A percentile compares a stretch with the other conserved stretches of the same genome.
Evolutionary conservation across 2,797 vertebrate genomes (phyloP).

Genomic region (Clarias platycephalus): DNA sequence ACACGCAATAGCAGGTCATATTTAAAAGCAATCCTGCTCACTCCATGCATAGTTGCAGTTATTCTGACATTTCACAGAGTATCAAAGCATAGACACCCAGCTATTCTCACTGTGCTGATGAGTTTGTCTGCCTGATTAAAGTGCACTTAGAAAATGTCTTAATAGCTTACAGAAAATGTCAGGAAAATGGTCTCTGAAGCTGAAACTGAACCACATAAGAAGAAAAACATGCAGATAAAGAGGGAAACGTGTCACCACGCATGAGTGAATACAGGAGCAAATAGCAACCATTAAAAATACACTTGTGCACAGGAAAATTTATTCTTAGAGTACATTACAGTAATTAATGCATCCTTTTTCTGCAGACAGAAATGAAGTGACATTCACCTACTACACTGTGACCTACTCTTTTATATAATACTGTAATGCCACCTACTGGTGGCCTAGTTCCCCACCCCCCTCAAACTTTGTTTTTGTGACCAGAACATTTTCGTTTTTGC

Average conservation of each 20-base stretch:
- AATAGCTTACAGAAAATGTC: slow-evolving; percentile 8
- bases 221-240: not conserved
- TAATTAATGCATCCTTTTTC: not conserved
- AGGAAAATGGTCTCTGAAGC: not conserved
- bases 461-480: not conserved
- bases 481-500: no score
- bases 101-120: not conserved
- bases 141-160: slow-evolving; percentile 8
- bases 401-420: not conserved
- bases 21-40: not conserved
- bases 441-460: slow-evolving; percentile 26
- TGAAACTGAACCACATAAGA: not conserved
- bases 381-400: not conserved
- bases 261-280: not conserved
- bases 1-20: not conserved
- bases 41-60: slow-evolving; percentile 12
- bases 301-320: not conserved
- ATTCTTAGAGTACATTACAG: not conserved
- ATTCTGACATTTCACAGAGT: not conserved
- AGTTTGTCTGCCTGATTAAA: slow-evolving; percentile 6
- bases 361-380: not conserved
- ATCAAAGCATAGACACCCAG: not conserved
- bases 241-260: not conserved
- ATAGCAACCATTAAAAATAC: not conserved
- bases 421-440: slow-evolving; percentile 22